Evolutionary conservation across 2,888 invertebrate species (phyloP).

Genomic region (Nezara viridula): DNA sequence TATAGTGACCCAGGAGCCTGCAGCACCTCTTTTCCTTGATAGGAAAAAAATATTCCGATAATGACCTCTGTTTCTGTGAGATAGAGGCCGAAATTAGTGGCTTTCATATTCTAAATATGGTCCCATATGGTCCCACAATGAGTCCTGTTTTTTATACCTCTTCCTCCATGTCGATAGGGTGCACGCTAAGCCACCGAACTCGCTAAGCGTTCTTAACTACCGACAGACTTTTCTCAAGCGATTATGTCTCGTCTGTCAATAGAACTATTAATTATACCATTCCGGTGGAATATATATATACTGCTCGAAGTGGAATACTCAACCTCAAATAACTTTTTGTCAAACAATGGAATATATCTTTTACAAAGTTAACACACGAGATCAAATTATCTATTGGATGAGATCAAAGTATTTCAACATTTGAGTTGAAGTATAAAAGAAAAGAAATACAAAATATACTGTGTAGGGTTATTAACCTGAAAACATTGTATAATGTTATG

Average conservation of each 20-base stretch:
- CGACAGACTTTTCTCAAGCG: not conserved
- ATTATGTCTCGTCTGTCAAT: not conserved
- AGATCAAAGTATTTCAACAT: too few relatives aligned
- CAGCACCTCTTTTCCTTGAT: not conserved
- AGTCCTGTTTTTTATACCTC: not conserved
- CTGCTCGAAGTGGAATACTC: too few relatives aligned
- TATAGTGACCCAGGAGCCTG: not conserved
- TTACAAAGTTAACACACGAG: too few relatives aligned
- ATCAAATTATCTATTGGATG: too few relatives aligned
- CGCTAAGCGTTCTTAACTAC: slow-evolving; percentile 6
- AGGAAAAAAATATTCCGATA: slow-evolving; percentile 12
- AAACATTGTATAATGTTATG: too few relatives aligned
- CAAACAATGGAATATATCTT: too few relatives aligned
- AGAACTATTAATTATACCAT: not conserved
- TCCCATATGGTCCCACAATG: slow-evolving; percentile 56
- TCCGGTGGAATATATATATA: not conserved
- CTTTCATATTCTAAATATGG: slow-evolving; percentile 53
- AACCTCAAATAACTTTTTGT: too few relatives aligned
- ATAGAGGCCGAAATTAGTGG: slow-evolving; percentile 30
- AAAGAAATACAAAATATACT: too few relatives aligned
- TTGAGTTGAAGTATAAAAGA: too few relatives aligned
- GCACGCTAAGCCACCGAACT: not conserved
- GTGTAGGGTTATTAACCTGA: too few relatives aligned
- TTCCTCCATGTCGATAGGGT: not conserved
- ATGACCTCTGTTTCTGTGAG: slow-evolving; percentile 33